phyloP scores from a whole-genome alignment of 2,888 invertebrate species.

The Cylloceria caligata region DNA sequence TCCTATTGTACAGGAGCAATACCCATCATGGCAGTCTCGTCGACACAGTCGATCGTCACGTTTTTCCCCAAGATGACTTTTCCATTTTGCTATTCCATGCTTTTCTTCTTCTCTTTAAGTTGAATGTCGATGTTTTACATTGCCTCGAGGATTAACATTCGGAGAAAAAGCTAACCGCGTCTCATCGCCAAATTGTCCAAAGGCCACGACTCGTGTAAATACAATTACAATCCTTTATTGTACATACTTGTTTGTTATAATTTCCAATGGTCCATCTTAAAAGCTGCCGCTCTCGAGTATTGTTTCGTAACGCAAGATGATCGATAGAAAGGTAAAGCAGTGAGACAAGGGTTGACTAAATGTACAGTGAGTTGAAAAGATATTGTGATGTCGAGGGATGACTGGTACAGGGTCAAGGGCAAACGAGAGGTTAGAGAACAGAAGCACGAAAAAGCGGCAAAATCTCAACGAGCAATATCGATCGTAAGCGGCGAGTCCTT shows the following conservation, averaged over 20 bases:
- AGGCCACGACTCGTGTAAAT: no score
- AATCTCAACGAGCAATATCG: constrained; percentile 65
- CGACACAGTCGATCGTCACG: constrained; percentile 14
- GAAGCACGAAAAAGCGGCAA: constrained; percentile 39
- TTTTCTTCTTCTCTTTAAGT: no score
- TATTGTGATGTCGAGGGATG: constrained; percentile 11
- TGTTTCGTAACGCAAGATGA: background rate
- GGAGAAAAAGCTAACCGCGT: no score
- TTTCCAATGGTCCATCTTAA: no score
- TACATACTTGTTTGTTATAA: no score
- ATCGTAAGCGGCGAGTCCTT: constrained; percentile 54
- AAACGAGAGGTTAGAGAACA: constrained; percentile 6
- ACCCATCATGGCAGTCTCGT: constrained; percentile 51
- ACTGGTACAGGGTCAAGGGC: constrained; percentile 11
- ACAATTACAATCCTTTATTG: no score
- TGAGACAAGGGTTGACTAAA: background rate
- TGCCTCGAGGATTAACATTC: no score
- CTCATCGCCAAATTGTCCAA: no score
- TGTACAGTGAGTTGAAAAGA: constrained; percentile 2
- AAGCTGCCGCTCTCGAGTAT: no score
- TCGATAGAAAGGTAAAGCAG: background rate
- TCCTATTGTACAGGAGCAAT: constrained; percentile 44
- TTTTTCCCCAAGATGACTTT: constrained; percentile 10
- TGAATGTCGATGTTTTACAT: no score
- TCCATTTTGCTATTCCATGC: no score